A percentile compares a stretch with the other conserved stretches of the same genome.
phyloP scores from a whole-genome alignment of 1,140 invertebrate species.

The Drosophila suzukii region DNA sequence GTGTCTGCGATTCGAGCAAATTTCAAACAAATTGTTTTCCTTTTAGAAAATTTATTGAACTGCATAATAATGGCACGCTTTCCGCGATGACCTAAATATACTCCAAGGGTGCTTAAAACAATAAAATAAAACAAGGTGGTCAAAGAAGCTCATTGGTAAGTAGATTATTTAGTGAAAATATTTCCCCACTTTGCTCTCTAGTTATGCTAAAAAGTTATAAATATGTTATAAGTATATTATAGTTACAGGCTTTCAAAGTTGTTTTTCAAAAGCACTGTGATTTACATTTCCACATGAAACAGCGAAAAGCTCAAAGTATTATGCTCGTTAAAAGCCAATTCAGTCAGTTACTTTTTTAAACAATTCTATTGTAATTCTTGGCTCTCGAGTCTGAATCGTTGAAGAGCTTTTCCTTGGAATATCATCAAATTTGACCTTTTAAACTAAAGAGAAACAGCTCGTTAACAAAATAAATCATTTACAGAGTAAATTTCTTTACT shows the following conservation, averaged over 20 bases:
- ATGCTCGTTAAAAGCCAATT: conserved; percentile 11
- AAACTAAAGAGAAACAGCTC: not conserved
- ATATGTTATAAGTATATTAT: not conserved
- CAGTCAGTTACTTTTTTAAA: conserved; percentile 6
- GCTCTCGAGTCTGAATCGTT: not conserved
- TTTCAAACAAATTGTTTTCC: conserved; percentile 31
- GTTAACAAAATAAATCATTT: not conserved
- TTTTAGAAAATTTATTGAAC: conserved; percentile 17
- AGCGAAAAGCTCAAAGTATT: not conserved
- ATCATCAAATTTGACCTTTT: conserved; percentile 1
- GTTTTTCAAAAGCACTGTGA: not conserved
- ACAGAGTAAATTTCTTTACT: not conserved
- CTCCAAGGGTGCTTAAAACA: conserved; percentile 4
- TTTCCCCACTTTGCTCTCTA: not conserved
- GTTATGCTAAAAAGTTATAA: not conserved
- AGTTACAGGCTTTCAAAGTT: not conserved
- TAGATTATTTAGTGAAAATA: not conserved
- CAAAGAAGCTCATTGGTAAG: not conserved
- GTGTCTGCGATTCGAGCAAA: conserved; percentile 24
- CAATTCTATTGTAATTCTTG: conserved; percentile 6
- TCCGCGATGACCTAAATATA: conserved; percentile 27
- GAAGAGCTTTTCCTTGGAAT: conserved; percentile 4
- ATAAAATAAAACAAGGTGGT: not conserved
- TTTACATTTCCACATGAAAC: not conserved
- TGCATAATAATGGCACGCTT: conserved; percentile 34